These are phyloP conservation scores for Sphaerophoria taeniata DNA, from an alignment of 2,888 invertebrate genomes.

Conservation along the genomic window DNA sequence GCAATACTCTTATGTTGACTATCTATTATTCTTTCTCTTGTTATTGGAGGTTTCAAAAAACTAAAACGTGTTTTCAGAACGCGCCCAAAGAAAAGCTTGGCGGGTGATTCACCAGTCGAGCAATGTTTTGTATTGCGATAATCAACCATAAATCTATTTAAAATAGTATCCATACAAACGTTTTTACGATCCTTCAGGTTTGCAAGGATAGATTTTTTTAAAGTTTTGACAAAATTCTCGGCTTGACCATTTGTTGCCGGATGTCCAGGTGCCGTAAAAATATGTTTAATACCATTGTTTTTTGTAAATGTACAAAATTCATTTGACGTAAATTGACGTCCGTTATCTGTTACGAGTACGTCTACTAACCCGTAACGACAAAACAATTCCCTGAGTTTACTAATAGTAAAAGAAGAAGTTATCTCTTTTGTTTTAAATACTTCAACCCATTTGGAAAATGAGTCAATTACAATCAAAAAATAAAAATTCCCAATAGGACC, in stretches of 20 bases:
- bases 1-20: conserved; percentile 42
- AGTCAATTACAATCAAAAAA: conserved; percentile 64
- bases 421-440: conserved; percentile 71
- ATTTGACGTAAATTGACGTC: conserved; percentile 60
- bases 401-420: conserved; percentile 54
- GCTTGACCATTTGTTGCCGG: too few species aligned
- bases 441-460: conserved; percentile 71
- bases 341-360: conserved; percentile 63
- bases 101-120: too few species aligned
- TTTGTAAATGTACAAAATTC: conserved; percentile 32
- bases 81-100: too few species aligned
- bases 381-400: conserved; percentile 61
- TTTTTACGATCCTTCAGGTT: conserved; percentile 41
- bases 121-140: conserved; percentile 63
- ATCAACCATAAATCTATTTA: conserved; percentile 58
- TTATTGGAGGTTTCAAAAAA: too few species aligned
- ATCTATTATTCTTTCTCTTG: conserved; percentile 39
- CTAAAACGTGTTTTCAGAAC: too few species aligned
- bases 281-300: conserved; percentile 28
- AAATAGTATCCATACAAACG: conserved; percentile 40
- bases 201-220: conserved; percentile 70
- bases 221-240: conserved; percentile 75
- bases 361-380: conserved; percentile 58
- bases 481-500: conserved; percentile 61
- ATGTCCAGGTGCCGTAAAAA: conserved; percentile 71